These are phyloP conservation scores for Pyrrhosoma nymphula DNA, from an alignment of 2,888 invertebrate genomes.

Conservation along the genomic window DNA sequence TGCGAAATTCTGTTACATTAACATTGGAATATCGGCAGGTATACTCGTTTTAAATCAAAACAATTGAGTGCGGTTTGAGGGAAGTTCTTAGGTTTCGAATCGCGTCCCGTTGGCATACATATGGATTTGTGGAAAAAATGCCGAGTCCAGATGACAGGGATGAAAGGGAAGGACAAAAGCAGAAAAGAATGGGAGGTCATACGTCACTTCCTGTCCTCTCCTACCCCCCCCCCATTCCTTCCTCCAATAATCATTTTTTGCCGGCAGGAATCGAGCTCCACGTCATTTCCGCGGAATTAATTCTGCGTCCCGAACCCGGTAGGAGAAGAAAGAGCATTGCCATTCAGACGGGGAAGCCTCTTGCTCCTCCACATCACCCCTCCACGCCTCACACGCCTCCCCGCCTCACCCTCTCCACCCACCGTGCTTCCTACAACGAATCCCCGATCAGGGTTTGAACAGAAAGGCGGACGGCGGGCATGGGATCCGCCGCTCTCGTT, in stretches of 20 bases:
- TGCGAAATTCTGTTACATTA: too few species aligned
- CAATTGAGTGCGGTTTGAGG: background rate
- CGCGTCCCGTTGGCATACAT: slow-evolving; percentile 1
- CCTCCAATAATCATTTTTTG: slow-evolving; percentile 41
- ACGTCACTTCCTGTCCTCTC: slow-evolving; percentile 60
- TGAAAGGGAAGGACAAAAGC: slow-evolving; percentile 17
- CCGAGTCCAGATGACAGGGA: slow-evolving; percentile 25
- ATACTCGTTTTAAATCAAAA: background rate
- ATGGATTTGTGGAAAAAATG: slow-evolving; percentile 31
- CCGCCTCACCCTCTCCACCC: too few species aligned
- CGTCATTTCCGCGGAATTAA: slow-evolving; percentile 59
- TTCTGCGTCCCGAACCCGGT: background rate
- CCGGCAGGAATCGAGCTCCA: background rate
- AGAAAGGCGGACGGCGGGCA: background rate
- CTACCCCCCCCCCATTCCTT: background rate
- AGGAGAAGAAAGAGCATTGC: background rate
- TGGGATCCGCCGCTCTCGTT: too few species aligned
- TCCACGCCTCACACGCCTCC: background rate
- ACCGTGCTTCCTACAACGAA: background rate
- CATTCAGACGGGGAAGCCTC: background rate
- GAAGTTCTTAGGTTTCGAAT: background rate
- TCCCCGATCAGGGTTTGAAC: background rate
- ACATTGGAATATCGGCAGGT: too few species aligned
- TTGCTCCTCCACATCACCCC: background rate
- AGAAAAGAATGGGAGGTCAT: slow-evolving; percentile 33